phyloP scores from a whole-genome alignment of 2,797 vertebrate species.

The Notamacropus eugenii region DNA sequence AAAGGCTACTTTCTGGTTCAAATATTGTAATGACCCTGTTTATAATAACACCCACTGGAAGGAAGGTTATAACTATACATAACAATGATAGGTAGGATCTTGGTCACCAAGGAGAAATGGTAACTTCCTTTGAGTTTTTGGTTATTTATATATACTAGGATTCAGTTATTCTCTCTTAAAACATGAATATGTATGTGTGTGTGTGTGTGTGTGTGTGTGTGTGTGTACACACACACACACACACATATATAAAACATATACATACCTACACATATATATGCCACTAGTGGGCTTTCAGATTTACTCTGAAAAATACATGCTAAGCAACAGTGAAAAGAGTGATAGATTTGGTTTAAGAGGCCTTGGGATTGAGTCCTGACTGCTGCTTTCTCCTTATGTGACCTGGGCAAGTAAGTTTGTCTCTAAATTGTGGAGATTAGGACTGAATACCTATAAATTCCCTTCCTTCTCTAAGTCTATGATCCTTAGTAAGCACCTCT shows the following conservation, averaged over 20 bases:
- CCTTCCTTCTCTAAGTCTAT: neutral
- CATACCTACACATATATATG: neutral
- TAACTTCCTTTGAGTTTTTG: slow-evolving; percentile 3
- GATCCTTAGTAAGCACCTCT: neutral
- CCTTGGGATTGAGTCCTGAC: neutral
- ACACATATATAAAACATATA: no score
- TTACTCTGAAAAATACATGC: slow-evolving; percentile 1
- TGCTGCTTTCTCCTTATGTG: neutral
- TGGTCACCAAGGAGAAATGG: neutral
- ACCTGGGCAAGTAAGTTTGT: neutral
- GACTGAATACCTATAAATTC: neutral
- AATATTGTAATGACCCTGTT: slow-evolving; percentile 1
- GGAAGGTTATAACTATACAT: neutral
- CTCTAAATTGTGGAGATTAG: neutral
- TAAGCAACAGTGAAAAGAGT: neutral
- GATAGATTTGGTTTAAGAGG: neutral
- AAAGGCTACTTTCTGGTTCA: neutral
- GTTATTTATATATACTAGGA: neutral
- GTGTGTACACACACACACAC: no score
- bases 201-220: no score
- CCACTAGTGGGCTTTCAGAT: neutral
- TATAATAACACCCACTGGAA: neutral
- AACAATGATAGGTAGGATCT: neutral
- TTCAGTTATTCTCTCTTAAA: slow-evolving; percentile 37
- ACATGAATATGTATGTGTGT: neutral